A percentile compares a stretch with the other conserved stretches of the same genome.
Conservation (phyloP, 92 coral and sea anemone species). For the Palythoa grandiflora region DNA sequence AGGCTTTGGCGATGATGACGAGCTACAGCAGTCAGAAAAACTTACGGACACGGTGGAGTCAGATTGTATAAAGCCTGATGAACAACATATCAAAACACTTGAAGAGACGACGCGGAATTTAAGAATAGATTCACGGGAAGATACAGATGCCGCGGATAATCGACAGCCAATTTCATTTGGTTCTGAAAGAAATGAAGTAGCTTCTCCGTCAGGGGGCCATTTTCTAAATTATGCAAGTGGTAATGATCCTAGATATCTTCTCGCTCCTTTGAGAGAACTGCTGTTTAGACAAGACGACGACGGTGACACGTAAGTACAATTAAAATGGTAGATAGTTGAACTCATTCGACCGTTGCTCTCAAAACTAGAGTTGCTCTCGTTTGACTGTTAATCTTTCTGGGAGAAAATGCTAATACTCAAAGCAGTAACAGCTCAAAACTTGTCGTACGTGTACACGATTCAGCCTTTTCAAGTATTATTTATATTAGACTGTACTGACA, state of each 20-base stretch:
- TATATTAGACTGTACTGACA: too few relatives aligned
- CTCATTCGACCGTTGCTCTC: not conserved
- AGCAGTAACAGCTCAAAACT: too few relatives aligned
- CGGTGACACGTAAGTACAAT: conserved; percentile 93
- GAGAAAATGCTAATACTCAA: too few relatives aligned
- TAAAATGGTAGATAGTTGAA: not conserved
- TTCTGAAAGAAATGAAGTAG: conserved; percentile 9
- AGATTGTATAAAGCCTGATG: not conserved
- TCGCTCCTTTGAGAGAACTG: conserved; percentile 72
- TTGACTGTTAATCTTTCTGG: not conserved
- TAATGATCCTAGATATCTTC: conserved; percentile 81
- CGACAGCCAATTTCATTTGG: conserved; percentile 1
- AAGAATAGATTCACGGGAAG: conserved; percentile 55
- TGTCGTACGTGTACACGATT: too few relatives aligned
- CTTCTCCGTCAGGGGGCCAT: conserved; percentile 46
- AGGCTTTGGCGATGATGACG: conserved; percentile 78
- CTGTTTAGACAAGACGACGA: conserved; percentile 83
- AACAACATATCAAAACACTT: conserved; percentile 22
- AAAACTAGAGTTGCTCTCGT: not conserved
- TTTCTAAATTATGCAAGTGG: conserved; percentile 77
- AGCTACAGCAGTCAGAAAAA: conserved; percentile 56
- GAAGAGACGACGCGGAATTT: conserved; percentile 66
- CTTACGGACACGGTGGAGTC: conserved; percentile 1
- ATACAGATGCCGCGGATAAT: not conserved
- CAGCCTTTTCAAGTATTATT: too few relatives aligned